phyloP scores from a whole-genome alignment of 2,888 invertebrate species.

The Cinara cedri region DNA sequence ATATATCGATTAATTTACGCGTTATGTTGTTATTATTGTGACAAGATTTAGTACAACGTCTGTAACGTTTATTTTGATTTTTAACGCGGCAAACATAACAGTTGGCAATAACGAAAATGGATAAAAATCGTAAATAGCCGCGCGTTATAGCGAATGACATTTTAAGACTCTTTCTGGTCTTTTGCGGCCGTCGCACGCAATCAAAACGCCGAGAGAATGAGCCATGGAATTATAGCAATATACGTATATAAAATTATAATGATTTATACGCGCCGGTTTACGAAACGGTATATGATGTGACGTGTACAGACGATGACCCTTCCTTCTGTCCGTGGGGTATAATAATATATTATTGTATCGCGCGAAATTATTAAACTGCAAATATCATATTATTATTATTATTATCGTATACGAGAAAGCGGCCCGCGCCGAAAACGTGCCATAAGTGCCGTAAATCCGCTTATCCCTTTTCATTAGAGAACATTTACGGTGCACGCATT shows the following conservation, averaged over 20 bases:
- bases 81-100: too few relatives aligned
- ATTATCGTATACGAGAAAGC: not conserved
- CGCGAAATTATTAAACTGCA: conserved; percentile 38
- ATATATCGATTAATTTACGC: too few relatives aligned
- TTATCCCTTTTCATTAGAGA: conserved; percentile 51
- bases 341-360: not conserved
- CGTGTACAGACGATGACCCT: conserved; percentile 5
- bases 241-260: conserved; percentile 24
- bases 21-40: too few relatives aligned
- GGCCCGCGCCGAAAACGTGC: conserved; percentile 39
- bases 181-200: not conserved
- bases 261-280: not conserved
- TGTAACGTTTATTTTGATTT: too few relatives aligned
- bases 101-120: too few relatives aligned
- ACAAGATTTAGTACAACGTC: too few relatives aligned
- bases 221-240: too few relatives aligned
- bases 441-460: conserved; percentile 55
- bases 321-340: not conserved
- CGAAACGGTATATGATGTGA: not conserved
- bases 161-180: not conserved
- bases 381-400: too few relatives aligned
- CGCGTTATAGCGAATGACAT: not conserved
- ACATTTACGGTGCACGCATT: conserved; percentile 45
- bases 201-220: not conserved
- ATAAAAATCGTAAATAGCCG: too few relatives aligned